Percentiles rank a stretch among this genome's conserved stretches.
phyloP scores from a whole-genome alignment of 1,140 invertebrate species.

The Leptinotarsa defecta region DNA sequence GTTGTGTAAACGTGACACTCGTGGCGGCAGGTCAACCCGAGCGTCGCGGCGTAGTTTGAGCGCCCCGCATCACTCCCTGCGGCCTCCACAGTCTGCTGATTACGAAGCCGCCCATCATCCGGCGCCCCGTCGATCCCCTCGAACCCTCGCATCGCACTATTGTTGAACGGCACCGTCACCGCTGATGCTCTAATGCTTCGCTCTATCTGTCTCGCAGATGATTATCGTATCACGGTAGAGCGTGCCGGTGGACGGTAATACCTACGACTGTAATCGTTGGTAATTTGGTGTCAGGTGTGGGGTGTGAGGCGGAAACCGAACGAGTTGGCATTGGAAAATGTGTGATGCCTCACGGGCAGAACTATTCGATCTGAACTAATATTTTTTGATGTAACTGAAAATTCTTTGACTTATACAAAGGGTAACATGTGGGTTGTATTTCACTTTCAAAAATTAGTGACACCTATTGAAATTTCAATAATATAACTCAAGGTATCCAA shows the following conservation, averaged over 20 bases:
- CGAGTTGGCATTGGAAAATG: too few species aligned
- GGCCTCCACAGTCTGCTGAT: slow-evolving; percentile 50
- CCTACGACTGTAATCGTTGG: slow-evolving; percentile 13
- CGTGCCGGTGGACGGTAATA: slow-evolving; percentile 16
- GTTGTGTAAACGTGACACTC: slow-evolving; percentile 36
- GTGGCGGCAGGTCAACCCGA: slow-evolving; percentile 55
- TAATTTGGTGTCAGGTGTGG: background rate
- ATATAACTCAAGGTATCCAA: too few species aligned
- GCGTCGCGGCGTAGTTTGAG: slow-evolving; percentile 50
- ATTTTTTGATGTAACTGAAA: too few species aligned
- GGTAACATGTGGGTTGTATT: too few species aligned
- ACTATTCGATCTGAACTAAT: too few species aligned
- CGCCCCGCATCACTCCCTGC: slow-evolving; percentile 41
- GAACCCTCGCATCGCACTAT: slow-evolving; percentile 34
- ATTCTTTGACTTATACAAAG: too few species aligned
- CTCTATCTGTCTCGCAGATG: background rate
- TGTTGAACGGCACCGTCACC: slow-evolving; percentile 40
- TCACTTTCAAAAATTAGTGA: too few species aligned
- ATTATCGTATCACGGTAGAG: slow-evolving; percentile 9
- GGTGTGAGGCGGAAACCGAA: background rate
- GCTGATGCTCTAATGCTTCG: slow-evolving; percentile 22
- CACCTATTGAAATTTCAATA: too few species aligned
- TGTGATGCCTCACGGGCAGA: too few species aligned
- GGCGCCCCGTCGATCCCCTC: slow-evolving; percentile 21
- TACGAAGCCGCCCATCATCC: slow-evolving; percentile 42